Evolutionary conservation across 2,797 vertebrate species (phyloP), one percentile per base, ranked within the genome.

Genomic region (Sorex maritimensis): DNA sequence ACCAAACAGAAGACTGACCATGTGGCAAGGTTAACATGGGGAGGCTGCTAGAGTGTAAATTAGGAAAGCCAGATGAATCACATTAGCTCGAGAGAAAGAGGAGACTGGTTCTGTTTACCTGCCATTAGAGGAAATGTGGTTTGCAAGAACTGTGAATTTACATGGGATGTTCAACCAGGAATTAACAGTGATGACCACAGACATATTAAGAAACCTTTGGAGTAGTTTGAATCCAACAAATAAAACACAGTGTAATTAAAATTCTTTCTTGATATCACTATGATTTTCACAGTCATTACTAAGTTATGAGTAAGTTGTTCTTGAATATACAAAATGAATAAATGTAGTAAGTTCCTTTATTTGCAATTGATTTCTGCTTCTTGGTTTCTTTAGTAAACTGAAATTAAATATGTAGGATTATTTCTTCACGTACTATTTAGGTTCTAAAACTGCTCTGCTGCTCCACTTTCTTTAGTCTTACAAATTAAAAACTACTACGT

Each of bases 1-100:
- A 99, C 99, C 88, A 99, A 98, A 97, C 98, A 99, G 98, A 99
- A 99, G 97, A 99, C 99, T 0, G 99, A 99, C 97, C 99, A 99
- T 0, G 99, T 99, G 96, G 99, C 99, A n/a, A 98, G 99, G 91
- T 97, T 99, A 96, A 99, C 99, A 0, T 99, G 99, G 99, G 99
- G 99, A 92, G 99, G 99, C 91, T 99, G 99, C 96, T 99, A 97
- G 72, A 85, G 67, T 80, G 79, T 46, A 77, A 73, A n/a, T 12
- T 8, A 46, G 6, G 77, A 44, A 72, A 91, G 68, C 58, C n/a
- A 83, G 34, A 80, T 69, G 26, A 24, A 67, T n/a, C 61, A 55
- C 71, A n/a, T 61, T 30, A 30, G 38, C 52, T 34, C 26, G 67
- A 65, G 69, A 69, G 55, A 38, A 73, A 75, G 81, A 67, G n/a